A percentile compares a stretch with the other conserved stretches of the same genome.
phyloP scores from a whole-genome alignment of 2,888 invertebrate genomes.

The Parelbella ahira region DNA sequence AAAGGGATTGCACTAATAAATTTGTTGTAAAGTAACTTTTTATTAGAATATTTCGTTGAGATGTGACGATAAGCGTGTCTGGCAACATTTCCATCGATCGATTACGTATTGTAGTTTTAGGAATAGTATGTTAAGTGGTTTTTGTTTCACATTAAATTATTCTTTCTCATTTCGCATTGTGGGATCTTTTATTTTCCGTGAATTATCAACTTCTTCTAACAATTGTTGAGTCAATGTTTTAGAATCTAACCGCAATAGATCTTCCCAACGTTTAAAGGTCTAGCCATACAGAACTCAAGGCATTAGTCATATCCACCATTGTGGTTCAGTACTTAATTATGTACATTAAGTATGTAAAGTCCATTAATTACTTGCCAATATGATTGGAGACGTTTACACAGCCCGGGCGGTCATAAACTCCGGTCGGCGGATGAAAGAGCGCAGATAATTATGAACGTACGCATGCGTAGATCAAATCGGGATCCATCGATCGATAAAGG shows the following conservation, averaged over 20 bases:
- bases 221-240: no score
- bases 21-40: slow-evolving; percentile 50
- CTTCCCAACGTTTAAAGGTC: no score
- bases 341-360: slow-evolving; percentile 55
- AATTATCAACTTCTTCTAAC: no score
- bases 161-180: slow-evolving; percentile 50
- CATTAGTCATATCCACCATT: slow-evolving; percentile 19
- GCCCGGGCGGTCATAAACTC: slow-evolving; percentile 64
- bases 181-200: slow-evolving; percentile 42
- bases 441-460: slow-evolving; percentile 72
- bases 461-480: slow-evolving; percentile 77
- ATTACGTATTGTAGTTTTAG: slow-evolving; percentile 61
- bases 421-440: slow-evolving; percentile 75
- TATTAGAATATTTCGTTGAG: slow-evolving; percentile 62
- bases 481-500: slow-evolving; percentile 71
- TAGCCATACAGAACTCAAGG: not conserved
- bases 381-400: slow-evolving; percentile 72
- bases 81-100: slow-evolving; percentile 59
- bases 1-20: slow-evolving; percentile 28
- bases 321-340: slow-evolving; percentile 51
- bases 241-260: no score
- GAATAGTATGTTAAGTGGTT: slow-evolving; percentile 48
- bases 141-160: slow-evolving; percentile 51
- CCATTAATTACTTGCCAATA: slow-evolving; percentile 72
- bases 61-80: slow-evolving; percentile 63